Percentiles rank a stretch among this genome's conserved stretches.
Evolutionary conservation across 2,797 vertebrate species (phyloP).

Genomic region (Cheirogaleus major): DNA sequence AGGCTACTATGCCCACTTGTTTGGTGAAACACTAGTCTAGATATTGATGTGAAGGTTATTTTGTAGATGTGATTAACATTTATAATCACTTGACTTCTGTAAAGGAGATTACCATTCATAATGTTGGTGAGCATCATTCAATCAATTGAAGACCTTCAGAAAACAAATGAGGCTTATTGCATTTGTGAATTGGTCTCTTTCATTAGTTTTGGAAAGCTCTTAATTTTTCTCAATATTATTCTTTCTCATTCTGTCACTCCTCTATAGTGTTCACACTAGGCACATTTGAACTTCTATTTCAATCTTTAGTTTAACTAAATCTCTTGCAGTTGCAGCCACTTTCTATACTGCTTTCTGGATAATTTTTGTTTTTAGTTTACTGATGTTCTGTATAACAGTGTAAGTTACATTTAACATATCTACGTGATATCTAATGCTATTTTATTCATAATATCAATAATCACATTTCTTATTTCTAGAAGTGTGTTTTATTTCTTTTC

Average conservation of each 20-base stretch:
- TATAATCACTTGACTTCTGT: background rate
- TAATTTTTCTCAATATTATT: background rate
- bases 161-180: background rate
- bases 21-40: background rate
- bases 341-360: background rate
- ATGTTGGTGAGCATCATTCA: background rate
- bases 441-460: background rate
- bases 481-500: background rate
- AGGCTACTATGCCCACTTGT: background rate
- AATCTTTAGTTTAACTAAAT: background rate
- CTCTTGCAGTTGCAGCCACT: background rate
- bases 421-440: background rate
- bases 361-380: background rate
- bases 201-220: background rate
- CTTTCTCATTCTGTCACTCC: background rate
- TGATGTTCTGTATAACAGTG: background rate
- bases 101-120: background rate
- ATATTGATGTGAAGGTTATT: background rate
- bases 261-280: background rate
- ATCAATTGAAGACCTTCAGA: background rate
- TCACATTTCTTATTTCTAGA: background rate
- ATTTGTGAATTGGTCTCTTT: background rate
- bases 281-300: background rate
- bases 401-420: background rate
- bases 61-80: background rate